Evolutionary conservation across 2,888 invertebrate species (phyloP).

Genomic region (Caenorhabditis sp.): DNA sequence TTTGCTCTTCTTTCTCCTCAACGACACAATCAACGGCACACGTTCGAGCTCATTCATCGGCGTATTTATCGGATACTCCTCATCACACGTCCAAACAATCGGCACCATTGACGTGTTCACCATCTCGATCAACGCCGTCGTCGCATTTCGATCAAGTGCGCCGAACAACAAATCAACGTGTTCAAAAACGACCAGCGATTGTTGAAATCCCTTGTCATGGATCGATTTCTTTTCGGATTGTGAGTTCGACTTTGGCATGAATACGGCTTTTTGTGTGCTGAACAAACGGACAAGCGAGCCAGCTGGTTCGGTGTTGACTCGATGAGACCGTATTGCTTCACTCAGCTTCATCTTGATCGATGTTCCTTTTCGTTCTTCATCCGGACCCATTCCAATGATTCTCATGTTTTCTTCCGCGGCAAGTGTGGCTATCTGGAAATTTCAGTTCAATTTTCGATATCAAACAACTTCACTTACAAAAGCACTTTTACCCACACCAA

Average conservation of each 20-base stretch:
- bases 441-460: not conserved
- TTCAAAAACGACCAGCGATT: slow-evolving; percentile 29
- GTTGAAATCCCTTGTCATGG: slow-evolving; percentile 6
- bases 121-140: slow-evolving; percentile 14
- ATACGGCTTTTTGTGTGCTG: not conserved
- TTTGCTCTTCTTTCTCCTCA: not conserved
- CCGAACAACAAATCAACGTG: slow-evolving; percentile 39
- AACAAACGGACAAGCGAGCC: not conserved
- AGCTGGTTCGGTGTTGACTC: slow-evolving; percentile 10
- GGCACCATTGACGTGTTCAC: slow-evolving; percentile 22
- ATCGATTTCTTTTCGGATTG: not conserved
- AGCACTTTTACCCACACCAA: slow-evolving; percentile 37
- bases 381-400: slow-evolving; percentile 19
- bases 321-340: slow-evolving; percentile 28
- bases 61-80: slow-evolving; percentile 11
- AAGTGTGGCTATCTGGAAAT: slow-evolving; percentile 18
- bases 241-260: not conserved
- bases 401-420: slow-evolving; percentile 33
- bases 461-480: slow-evolving; percentile 6
- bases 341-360: slow-evolving; percentile 17
- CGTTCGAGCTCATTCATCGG: not conserved
- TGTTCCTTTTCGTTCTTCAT: slow-evolving; percentile 16
- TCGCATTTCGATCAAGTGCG: slow-evolving; percentile 9
- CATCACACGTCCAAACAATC: slow-evolving; percentile 26
- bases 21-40: too few relatives aligned